Evolutionary conservation across 1,140 invertebrate species (phyloP).

Genomic region (Hermetia illucens): DNA sequence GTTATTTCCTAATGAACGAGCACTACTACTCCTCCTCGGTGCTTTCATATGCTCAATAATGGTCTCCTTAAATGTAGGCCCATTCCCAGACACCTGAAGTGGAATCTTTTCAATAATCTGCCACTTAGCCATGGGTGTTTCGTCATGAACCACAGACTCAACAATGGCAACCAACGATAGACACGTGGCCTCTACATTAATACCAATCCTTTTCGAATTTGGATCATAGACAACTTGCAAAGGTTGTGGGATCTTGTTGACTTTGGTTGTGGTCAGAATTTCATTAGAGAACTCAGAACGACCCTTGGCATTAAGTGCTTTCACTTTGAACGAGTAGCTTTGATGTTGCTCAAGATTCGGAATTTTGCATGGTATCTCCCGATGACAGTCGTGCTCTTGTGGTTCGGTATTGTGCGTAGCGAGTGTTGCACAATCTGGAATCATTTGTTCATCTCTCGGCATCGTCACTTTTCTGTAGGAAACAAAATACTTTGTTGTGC

Average conservation of each 20-base stretch:
- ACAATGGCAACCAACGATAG: conserved; percentile 55
- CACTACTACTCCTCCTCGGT: conserved; percentile 24
- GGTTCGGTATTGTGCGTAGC: conserved; percentile 46
- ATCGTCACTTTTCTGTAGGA: conserved; percentile 48
- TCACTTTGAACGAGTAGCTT: conserved; percentile 69
- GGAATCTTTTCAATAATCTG: conserved; percentile 52
- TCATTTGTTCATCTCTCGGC: conserved; percentile 39
- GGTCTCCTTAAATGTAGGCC: conserved; percentile 50
- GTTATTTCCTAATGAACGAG: conserved; percentile 31
- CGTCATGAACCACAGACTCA: conserved; percentile 45
- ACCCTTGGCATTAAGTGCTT: conserved; percentile 72
- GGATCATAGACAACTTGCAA: conserved; percentile 70
- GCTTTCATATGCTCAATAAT: conserved; percentile 40
- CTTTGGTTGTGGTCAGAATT: conserved; percentile 58
- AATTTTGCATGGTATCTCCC: conserved; percentile 76
- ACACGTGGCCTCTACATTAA: conserved; percentile 62
- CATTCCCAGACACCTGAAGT: conserved; percentile 49
- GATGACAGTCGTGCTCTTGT: conserved; percentile 69
- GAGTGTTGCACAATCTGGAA: conserved; percentile 44
- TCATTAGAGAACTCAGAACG: conserved; percentile 74
- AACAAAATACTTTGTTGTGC: conserved; percentile 74
- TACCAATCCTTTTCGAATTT: conserved; percentile 51
- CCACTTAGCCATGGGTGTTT: conserved; percentile 45
- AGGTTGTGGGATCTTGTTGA: conserved; percentile 69
- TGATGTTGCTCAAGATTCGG: conserved; percentile 69